Evolutionary conservation across 2,113 vertebrate species (phyloP), one percentile per base, ranked within the genome.

Genomic region (Chrysemys picta): DNA sequence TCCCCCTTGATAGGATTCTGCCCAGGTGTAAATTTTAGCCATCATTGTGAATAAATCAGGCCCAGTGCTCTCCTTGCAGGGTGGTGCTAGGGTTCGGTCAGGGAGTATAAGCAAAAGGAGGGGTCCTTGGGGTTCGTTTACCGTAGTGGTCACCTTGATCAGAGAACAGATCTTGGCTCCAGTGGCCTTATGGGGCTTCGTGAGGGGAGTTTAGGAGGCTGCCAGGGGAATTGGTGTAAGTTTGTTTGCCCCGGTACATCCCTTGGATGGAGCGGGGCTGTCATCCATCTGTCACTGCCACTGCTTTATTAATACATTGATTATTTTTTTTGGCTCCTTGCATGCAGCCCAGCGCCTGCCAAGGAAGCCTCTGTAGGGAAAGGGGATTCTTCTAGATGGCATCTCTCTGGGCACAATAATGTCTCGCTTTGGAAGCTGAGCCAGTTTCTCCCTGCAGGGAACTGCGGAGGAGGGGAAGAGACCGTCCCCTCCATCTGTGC

Each of bases 401-500:
- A 6, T 29, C 8, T 86, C 57, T 84, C 86, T 35, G 92, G 91
- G 94, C 89, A 93, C 8, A 57, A 84, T 59, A 45, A 0, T 25
- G 35, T 29, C 91, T 96, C 84, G 0, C 86, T 92, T 80, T 94
- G 95, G 89, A 92, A 95, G 65, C 83, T 89, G 85, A n/a, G 93
- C 1, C 0, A 54, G 84, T 52, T 89, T 57, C 88, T 86, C 95
- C 92, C 85, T 88, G 2, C 1, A 19, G 88, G 91, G 89, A 95
- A 35, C 14, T 7, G 72, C 45, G 90, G 89, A 96, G 80, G 88
- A 94, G 89, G 89, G 91, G 94, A 94, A 91, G 85, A 85, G 90
- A 83, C 75, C 88, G 76, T 94, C 91, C 85, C 92, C 84, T 96
- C 95, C 93, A 93, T 95, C 94, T 97, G 97, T 92, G 93, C 1